These are phyloP conservation scores for Calephelis virginiensis DNA, from an alignment of 1,140 invertebrate species.

Conservation along the genomic window DNA sequence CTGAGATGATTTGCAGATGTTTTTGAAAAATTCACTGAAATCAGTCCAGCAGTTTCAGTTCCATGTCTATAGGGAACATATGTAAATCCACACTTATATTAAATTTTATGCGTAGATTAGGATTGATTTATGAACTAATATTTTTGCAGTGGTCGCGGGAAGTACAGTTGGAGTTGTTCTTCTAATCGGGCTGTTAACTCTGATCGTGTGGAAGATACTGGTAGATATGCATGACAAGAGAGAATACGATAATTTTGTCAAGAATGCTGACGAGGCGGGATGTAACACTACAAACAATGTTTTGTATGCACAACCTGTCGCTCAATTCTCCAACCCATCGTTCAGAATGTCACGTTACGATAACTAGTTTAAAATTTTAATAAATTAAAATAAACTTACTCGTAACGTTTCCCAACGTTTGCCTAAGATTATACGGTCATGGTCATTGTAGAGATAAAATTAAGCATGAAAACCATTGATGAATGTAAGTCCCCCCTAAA, in stretches of 20 bases:
- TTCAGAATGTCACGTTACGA: neutral
- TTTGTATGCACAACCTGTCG: neutral
- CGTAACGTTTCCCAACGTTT: no score
- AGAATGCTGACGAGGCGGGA: neutral
- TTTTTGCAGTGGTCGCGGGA: slow-evolving; percentile 1
- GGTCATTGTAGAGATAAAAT: no score
- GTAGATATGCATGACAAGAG: neutral
- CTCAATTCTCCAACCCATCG: neutral
- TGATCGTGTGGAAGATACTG: neutral
- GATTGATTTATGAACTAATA: neutral
- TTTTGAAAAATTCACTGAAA: no score
- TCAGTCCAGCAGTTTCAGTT: no score
- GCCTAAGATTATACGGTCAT: no score
- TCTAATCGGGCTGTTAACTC: neutral
- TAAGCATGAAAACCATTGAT: no score
- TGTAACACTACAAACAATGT: neutral
- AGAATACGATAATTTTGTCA: slow-evolving; percentile 4
- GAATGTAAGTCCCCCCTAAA: no score
- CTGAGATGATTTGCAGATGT: no score
- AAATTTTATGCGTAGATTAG: no score
- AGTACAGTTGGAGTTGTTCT: neutral
- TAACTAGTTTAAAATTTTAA: neutral
- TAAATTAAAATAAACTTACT: no score
- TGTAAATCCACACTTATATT: no score
- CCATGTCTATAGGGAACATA: no score